Conservation (phyloP, 2,113 vertebrate genomes). For the Notarius quadriscutis region DNA sequence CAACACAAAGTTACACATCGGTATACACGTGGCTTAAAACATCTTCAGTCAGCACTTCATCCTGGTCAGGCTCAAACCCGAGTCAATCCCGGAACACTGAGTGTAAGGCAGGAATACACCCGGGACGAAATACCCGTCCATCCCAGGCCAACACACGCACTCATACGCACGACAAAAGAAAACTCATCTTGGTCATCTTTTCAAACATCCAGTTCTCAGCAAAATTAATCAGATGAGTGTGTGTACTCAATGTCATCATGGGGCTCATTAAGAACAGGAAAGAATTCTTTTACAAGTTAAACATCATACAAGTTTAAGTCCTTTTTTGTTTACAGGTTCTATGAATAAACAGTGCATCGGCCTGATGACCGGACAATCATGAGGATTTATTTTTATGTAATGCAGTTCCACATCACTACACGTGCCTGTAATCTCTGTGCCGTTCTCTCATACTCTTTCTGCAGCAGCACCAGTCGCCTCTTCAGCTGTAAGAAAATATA, state of each 20-base stretch:
- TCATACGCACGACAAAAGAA: not conserved
- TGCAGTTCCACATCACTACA: not conserved
- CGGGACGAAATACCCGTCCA: not conserved
- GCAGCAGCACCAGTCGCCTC: slow-evolving; percentile 64
- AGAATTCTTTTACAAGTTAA: not conserved
- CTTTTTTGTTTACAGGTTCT: too few species aligned
- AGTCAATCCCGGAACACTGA: not conserved
- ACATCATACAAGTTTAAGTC: not conserved
- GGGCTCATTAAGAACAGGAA: too few species aligned
- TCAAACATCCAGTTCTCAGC: too few species aligned
- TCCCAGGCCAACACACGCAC: not conserved
- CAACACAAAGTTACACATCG: not conserved
- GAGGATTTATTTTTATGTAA: not conserved
- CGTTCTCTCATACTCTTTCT: slow-evolving; percentile 67
- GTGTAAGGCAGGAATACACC: not conserved
- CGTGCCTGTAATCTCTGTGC: slow-evolving; percentile 66
- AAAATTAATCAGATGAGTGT: too few species aligned
- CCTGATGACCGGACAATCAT: too few species aligned
- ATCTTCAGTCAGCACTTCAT: not conserved
- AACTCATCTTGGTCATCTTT: too few species aligned
- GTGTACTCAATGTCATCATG: not conserved
- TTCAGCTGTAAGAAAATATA: slow-evolving; percentile 58
- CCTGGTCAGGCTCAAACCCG: not conserved
- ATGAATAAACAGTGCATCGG: too few species aligned
- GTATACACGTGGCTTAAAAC: not conserved